Percentiles rank a stretch among this genome's conserved stretches.
Conservation (phyloP, 1,140 invertebrate genomes). For the Drosophila pruinosa region DNA sequence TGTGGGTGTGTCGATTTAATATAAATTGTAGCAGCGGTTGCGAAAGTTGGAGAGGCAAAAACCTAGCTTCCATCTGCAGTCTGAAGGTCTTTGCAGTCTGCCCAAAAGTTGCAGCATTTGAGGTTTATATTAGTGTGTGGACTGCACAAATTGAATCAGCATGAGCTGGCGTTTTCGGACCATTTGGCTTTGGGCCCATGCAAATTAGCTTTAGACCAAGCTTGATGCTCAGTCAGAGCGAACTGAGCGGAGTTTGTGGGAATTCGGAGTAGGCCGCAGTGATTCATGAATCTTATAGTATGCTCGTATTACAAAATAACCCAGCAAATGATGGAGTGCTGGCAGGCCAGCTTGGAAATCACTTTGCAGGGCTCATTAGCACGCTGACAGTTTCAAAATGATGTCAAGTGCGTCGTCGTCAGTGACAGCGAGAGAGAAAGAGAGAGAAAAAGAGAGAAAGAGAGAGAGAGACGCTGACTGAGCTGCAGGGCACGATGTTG, state of each 20-base stretch:
- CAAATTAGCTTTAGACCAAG: slow-evolving; percentile 38
- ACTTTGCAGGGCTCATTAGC: slow-evolving; percentile 77
- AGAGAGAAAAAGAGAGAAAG: not conserved
- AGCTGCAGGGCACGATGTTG: slow-evolving; percentile 27
- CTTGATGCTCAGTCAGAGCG: not conserved
- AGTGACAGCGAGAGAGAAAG: not conserved
- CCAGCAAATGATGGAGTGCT: slow-evolving; percentile 38
- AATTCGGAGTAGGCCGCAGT: slow-evolving; percentile 14
- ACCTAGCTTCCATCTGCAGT: not conserved
- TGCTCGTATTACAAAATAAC: slow-evolving; percentile 45
- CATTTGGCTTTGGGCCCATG: slow-evolving; percentile 14
- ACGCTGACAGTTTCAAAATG: slow-evolving; percentile 64
- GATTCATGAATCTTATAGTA: slow-evolving; percentile 22
- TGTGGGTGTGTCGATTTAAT: slow-evolving; percentile 48
- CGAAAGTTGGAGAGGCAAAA: slow-evolving; percentile 30
- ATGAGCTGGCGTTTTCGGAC: slow-evolving; percentile 38
- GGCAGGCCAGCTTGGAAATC: slow-evolving; percentile 27
- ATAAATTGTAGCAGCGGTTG: slow-evolving; percentile 50
- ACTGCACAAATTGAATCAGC: slow-evolving; percentile 40
- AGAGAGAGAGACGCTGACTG: not conserved
- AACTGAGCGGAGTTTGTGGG: not conserved
- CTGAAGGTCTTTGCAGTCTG: slow-evolving; percentile 42
- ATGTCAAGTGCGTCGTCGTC: slow-evolving; percentile 65
- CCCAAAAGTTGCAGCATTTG: not conserved
- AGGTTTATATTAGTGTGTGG: not conserved